Evolutionary conservation across 2,888 invertebrate species (phyloP).

Genomic region (Allacma fusca): DNA sequence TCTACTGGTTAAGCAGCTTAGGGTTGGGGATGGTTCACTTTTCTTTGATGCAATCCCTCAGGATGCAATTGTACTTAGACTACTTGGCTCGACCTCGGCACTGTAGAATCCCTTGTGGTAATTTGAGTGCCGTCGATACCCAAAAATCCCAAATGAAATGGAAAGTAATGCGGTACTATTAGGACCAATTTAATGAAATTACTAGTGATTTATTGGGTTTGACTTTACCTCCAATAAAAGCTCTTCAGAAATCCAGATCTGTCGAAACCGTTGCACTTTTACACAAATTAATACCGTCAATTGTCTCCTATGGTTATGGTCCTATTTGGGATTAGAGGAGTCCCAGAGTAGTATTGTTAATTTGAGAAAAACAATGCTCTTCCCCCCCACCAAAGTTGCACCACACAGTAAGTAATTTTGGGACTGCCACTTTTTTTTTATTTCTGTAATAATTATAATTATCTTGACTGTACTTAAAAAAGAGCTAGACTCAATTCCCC

Average conservation of each 20-base stretch:
- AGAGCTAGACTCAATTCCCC: too few relatives aligned
- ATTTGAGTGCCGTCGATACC: not conserved
- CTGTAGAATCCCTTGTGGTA: not conserved
- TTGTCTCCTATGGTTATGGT: too few relatives aligned
- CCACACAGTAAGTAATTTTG: not conserved
- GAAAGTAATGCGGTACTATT: not conserved
- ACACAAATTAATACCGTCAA: too few relatives aligned
- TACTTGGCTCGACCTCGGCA: not conserved
- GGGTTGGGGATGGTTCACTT: not conserved
- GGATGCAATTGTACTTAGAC: not conserved
- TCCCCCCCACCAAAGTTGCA: not conserved
- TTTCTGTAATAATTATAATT: too few relatives aligned
- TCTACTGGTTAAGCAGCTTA: slow-evolving; percentile 13
- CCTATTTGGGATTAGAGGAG: too few relatives aligned
- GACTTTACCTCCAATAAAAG: not conserved
- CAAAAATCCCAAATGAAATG: not conserved
- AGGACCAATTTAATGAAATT: not conserved
- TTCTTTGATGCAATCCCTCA: not conserved
- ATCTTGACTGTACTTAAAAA: too few relatives aligned
- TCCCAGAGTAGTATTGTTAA: not conserved
- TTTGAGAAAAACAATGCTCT: not conserved
- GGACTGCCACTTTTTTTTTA: not conserved
- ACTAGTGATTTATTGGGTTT: not conserved
- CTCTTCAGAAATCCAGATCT: too few relatives aligned
- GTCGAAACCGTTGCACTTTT: too few relatives aligned